Evolutionary conservation across 1,140 invertebrate species (phyloP).

Genomic region (Steinernema khuongi): DNA sequence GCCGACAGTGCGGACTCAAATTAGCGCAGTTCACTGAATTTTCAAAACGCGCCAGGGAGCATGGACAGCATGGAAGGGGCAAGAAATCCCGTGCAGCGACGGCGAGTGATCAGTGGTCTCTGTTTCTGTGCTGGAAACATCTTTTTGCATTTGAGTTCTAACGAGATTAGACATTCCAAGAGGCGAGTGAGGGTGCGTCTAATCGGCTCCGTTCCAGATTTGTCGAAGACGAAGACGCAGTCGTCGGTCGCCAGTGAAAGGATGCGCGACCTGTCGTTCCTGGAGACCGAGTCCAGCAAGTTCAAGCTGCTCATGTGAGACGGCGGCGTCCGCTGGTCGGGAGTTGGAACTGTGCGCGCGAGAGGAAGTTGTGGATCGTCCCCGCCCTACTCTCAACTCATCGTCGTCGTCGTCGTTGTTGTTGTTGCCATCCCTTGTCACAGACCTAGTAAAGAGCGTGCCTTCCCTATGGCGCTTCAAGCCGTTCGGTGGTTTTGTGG

Average conservation of each 20-base stretch:
- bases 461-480: too few relatives aligned
- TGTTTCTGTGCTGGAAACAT: neutral
- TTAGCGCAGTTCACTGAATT: neutral
- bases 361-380: too few relatives aligned
- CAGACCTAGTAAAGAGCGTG: too few relatives aligned
- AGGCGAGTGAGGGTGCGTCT: neutral
- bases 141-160: neutral
- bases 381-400: too few relatives aligned
- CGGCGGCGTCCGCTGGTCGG: too few relatives aligned
- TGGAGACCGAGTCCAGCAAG: neutral
- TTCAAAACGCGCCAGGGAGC: neutral
- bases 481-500: neutral
- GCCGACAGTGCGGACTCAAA: neutral
- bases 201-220: slow-evolving; percentile 13
- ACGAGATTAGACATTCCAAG: neutral
- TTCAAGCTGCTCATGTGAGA: slow-evolving; percentile 5
- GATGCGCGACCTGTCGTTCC: slow-evolving; percentile 7
- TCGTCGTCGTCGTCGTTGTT: too few relatives aligned
- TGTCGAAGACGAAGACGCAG: neutral
- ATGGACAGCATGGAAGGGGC: too few relatives aligned
- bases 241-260: neutral
- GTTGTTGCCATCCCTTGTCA: too few relatives aligned
- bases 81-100: neutral
- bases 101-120: neutral
- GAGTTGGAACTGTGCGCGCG: too few relatives aligned